phyloP scores from a whole-genome alignment of 2,888 invertebrate species.

The Chalcis sispes region DNA sequence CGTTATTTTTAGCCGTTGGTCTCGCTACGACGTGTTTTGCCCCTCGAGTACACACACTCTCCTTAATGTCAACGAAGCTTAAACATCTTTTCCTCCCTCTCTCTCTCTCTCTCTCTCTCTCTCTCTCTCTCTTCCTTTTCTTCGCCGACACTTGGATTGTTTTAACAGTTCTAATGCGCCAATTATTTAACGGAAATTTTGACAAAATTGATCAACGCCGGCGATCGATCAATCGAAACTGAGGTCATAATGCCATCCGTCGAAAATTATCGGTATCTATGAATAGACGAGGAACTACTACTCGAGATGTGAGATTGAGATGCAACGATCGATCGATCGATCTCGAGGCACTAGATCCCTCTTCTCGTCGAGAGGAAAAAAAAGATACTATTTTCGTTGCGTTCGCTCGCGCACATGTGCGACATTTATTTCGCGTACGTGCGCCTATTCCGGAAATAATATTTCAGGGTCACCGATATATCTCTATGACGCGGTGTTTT shows the following conservation, averaged over 20 bases:
- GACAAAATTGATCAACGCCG: not conserved
- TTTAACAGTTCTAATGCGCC: too few relatives aligned
- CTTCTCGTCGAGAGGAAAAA: conserved; percentile 32
- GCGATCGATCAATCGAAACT: not conserved
- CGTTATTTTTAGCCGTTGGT: conserved; percentile 30
- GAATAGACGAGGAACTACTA: conserved; percentile 35
- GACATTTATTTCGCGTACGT: not conserved
- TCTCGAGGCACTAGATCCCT: conserved; percentile 23
- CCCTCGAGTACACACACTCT: not conserved
- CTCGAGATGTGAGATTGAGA: conserved; percentile 20
- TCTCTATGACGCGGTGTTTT: too few relatives aligned
- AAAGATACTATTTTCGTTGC: conserved; percentile 50
- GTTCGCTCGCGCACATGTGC: not conserved
- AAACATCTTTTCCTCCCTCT: too few relatives aligned
- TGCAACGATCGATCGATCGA: conserved; percentile 1
- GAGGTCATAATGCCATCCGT: too few relatives aligned
- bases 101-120: not conserved
- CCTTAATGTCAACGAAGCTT: too few relatives aligned
- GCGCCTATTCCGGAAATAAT: not conserved
- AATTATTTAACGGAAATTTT: too few relatives aligned
- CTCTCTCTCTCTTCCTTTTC: not conserved
- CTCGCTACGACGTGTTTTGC: conserved; percentile 16
- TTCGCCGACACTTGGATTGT: not conserved
- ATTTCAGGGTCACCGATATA: too few relatives aligned
- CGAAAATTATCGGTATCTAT: conserved; percentile 40